Evolutionary conservation across 2,888 invertebrate species (phyloP).

Genomic region (Cerceris rybyensis): DNA sequence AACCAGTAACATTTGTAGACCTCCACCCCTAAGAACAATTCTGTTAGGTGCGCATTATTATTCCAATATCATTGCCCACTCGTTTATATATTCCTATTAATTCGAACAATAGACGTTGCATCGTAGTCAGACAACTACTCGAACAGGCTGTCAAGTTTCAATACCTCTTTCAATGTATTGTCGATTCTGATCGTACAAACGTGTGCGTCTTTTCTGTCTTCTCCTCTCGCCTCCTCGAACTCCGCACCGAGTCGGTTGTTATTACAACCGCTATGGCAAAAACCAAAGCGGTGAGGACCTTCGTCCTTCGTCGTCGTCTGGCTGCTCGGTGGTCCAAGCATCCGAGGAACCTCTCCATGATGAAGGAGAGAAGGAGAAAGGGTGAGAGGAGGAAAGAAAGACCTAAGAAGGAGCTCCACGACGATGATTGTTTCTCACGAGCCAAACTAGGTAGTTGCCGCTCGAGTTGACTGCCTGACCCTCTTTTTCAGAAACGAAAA

Average conservation of each 20-base stretch:
- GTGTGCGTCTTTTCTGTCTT: conserved; percentile 23
- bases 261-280: conserved; percentile 69
- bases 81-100: no score
- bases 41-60: no score
- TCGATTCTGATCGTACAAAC: neutral
- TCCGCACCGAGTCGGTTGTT: conserved; percentile 63
- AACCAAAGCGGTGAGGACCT: conserved; percentile 58
- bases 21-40: no score
- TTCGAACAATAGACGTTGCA: no score
- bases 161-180: no score
- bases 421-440: conserved; percentile 72
- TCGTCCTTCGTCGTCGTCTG: conserved; percentile 64
- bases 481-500: conserved; percentile 51
- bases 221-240: conserved; percentile 19
- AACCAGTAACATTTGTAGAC: no score
- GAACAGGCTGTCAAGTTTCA: no score
- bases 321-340: conserved; percentile 42
- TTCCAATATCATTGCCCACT: no score
- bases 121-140: no score
- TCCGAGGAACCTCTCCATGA: neutral
- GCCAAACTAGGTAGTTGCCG: conserved; percentile 68
- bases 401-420: conserved; percentile 25
- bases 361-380: conserved; percentile 14
- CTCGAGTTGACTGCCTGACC: conserved; percentile 45
- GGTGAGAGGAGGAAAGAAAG: conserved; percentile 16